These are phyloP conservation scores for Acipenser ruthenus DNA, from an alignment of 2,797 vertebrate species.

Conservation along the genomic window DNA sequence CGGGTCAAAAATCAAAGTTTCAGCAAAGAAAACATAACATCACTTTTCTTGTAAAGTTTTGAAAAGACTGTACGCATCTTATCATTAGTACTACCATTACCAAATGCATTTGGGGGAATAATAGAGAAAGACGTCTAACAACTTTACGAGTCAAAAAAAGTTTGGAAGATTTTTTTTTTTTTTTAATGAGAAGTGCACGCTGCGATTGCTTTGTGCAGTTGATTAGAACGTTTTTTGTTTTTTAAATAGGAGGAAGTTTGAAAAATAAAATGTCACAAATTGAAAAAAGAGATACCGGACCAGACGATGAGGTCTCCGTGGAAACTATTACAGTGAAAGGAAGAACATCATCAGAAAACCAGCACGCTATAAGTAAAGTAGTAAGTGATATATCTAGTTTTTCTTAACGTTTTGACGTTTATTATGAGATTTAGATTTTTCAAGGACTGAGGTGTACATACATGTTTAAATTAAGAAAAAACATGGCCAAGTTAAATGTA, in stretches of 20 bases:
- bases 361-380: constrained; percentile 32
- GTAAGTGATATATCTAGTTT: constrained; percentile 27
- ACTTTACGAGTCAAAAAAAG: no score
- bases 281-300: constrained; percentile 16
- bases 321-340: constrained; percentile 29
- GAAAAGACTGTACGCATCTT: no score
- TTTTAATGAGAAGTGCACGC: no score
- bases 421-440: neutral
- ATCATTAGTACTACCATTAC: no score
- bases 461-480: no score
- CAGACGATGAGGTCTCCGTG: constrained; percentile 19
- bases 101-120: no score
- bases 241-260: neutral
- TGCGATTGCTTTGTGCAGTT: no score
- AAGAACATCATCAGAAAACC: constrained; percentile 18
- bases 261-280: constrained; percentile 33
- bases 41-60: neutral
- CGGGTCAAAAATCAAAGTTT: constrained; percentile 21
- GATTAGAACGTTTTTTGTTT: no score
- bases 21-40: constrained; percentile 5
- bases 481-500: no score
- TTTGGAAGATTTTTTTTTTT: no score
- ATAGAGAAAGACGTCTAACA: no score
- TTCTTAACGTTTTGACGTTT: neutral
- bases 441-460: no score